Conservation (phyloP, 1,140 invertebrate genomes). For the Drosophila pallidifrons region DNA sequence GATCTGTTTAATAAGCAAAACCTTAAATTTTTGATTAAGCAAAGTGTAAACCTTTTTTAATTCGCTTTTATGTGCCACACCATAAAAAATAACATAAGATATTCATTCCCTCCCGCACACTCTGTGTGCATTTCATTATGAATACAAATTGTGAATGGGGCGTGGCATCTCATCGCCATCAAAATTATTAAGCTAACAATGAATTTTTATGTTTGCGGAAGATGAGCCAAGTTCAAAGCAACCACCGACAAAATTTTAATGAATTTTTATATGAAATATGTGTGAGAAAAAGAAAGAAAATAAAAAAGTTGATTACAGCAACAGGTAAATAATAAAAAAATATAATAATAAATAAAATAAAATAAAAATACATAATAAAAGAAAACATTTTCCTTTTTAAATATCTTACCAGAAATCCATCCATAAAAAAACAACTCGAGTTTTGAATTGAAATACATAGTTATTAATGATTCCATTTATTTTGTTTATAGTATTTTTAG, state of each 20-base stretch:
- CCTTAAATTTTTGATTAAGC: conserved; percentile 56
- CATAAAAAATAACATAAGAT: conserved; percentile 10
- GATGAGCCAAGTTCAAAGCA: background rate
- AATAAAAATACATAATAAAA: no score
- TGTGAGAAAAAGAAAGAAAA: background rate
- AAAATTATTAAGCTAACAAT: conserved; percentile 3
- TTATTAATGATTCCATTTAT: conserved; percentile 44
- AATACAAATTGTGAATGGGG: conserved; percentile 17
- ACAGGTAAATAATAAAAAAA: no score
- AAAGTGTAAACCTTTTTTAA: conserved; percentile 65
- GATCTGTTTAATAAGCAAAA: conserved; percentile 75
- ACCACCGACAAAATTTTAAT: background rate
- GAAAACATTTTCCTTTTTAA: no score
- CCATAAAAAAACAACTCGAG: no score
- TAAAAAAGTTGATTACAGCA: no score
- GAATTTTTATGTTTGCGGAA: background rate
- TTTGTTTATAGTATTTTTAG: conserved; percentile 38
- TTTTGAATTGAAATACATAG: background rate
- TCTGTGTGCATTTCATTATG: conserved; percentile 11
- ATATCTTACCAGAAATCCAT: no score
- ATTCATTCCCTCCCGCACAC: background rate
- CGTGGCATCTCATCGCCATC: background rate
- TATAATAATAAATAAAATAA: no score
- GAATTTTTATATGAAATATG: conserved; percentile 1
- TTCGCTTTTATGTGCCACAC: conserved; percentile 36